A percentile compares a stretch with the other conserved stretches of the same genome.
These are phyloP conservation scores for Phlogophora meticulosa DNA, from an alignment of 2,888 invertebrate species.

Conservation along the genomic window DNA sequence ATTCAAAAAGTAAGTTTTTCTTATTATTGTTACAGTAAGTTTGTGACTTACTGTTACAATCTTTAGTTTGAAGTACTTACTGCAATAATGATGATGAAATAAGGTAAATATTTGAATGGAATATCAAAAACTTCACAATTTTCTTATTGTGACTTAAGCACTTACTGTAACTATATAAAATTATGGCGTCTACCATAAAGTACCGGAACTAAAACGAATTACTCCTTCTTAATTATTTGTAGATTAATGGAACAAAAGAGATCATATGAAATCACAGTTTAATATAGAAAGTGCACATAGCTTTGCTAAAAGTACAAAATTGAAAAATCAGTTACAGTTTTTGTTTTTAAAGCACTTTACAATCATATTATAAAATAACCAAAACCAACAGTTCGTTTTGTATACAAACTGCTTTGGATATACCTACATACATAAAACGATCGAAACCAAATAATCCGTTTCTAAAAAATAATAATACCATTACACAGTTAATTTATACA, in stretches of 20 bases:
- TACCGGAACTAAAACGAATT: conserved; percentile 4
- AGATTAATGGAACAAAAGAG: not conserved
- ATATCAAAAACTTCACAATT: not conserved
- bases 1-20: not conserved
- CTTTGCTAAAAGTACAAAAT: not conserved
- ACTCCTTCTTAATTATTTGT: not conserved
- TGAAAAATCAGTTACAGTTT: not conserved
- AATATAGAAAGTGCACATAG: not conserved
- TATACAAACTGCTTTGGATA: no score
- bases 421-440: no score
- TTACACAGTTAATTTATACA: no score
- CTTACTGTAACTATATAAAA: not conserved
- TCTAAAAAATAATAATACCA: no score
- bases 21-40: conserved; percentile 9
- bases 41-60: conserved; percentile 13
- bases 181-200: not conserved
- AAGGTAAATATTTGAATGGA: not conserved
- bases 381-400: no score
- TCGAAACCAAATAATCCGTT: no score
- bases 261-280: not conserved
- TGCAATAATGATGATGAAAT: conserved; percentile 1
- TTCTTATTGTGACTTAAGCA: not conserved
- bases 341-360: no score
- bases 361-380: no score
- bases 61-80: conserved; percentile 9